Base-by-base conservation (phyloP, 2,888 invertebrate genomes). In the Kuschelorhynchus macadamiae region DNA sequence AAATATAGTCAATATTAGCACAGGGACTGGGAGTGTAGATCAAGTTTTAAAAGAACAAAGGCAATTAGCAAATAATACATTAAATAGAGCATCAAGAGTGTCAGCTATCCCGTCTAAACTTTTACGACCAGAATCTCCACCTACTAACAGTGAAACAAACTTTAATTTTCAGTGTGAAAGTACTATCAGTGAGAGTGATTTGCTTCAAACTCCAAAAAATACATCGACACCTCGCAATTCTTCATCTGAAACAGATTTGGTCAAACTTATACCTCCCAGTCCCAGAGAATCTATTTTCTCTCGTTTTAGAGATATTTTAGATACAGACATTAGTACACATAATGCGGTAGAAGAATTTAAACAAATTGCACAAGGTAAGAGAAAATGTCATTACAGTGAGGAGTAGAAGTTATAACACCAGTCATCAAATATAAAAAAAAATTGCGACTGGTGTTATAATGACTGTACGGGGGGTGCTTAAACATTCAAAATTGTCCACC, bases 171-270 rank as follows among this genome's bases (percentile, higher is more conserved):
- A 59, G 5, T 59, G 57, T 67, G 75, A 76, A 50, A 81, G 81
- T 71, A 81, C 81, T 3, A 74, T 82, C 5, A 81, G 74, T 68
- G 82, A 82, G 69, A 78, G 78, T 60, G 81, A 82, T 73, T 70
- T 81, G 16, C 33, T 78, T 21, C 39, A 56, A 44, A 72, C 72
- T 1, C 73, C 74, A 18, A 72, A 72, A 36, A 75, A 77, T 42
- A 74, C 75, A 59, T 81, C 81, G 8, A 81, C 80, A 17, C 81
- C 81, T 7, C 69, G 77, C 16, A 60, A 64, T 18, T 81, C 80
- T 3, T 36, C 72, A 14, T 47, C 49, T 5, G 63, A 65, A 16
- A 41, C 49, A 9, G 47, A 46, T 14, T 21, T 33, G 21, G 18
- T n/a, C 2, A 44, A 46, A 20, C 30, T 41, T 8, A 11, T 7